These are phyloP conservation scores for Scaptomyza graminum DNA, from an alignment of 1,140 invertebrate genomes.

Conservation along the genomic window DNA sequence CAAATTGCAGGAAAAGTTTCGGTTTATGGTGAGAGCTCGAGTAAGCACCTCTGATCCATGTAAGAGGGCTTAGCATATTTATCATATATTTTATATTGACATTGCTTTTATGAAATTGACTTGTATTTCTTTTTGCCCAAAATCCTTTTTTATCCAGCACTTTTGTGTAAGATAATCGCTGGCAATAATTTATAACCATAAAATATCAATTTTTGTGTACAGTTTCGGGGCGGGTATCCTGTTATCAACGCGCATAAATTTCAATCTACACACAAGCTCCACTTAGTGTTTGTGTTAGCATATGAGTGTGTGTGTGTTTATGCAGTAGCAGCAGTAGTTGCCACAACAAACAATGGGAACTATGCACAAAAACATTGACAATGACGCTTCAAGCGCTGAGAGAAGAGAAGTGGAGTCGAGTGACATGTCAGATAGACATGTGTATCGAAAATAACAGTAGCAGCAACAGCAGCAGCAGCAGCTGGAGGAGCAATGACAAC, in stretches of 20 bases:
- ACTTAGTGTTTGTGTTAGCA: conserved; percentile 3
- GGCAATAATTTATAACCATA: conserved; percentile 80
- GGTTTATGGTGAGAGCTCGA: conserved; percentile 32
- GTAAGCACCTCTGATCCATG: not conserved
- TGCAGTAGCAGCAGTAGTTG: conserved; percentile 28
- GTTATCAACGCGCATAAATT: conserved; percentile 71
- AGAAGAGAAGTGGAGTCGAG: conserved; percentile 23
- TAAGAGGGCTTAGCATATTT: conserved; percentile 17
- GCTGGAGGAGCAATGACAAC: conserved; percentile 32
- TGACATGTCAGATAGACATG: conserved; percentile 60
- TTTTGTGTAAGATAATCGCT: conserved; percentile 67
- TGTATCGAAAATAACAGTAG: conserved; percentile 68
- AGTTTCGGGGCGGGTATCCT: conserved; percentile 45
- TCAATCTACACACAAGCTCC: conserved; percentile 38
- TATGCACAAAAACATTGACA: conserved; percentile 53
- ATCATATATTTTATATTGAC: conserved; percentile 31
- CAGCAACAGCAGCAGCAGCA: conserved; percentile 41
- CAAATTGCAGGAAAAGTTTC: conserved; percentile 11
- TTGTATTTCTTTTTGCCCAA: conserved; percentile 3
- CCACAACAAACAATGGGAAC: conserved; percentile 50
- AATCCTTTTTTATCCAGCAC: conserved; percentile 43
- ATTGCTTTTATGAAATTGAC: conserved; percentile 21
- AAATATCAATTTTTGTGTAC: conserved; percentile 79
- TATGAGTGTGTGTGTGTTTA: conserved; percentile 9
- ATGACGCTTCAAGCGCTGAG: conserved; percentile 8